Evolutionary conservation across 92 coral and sea anemone genomes (phyloP).

Genomic region (Palythoa grandis): DNA sequence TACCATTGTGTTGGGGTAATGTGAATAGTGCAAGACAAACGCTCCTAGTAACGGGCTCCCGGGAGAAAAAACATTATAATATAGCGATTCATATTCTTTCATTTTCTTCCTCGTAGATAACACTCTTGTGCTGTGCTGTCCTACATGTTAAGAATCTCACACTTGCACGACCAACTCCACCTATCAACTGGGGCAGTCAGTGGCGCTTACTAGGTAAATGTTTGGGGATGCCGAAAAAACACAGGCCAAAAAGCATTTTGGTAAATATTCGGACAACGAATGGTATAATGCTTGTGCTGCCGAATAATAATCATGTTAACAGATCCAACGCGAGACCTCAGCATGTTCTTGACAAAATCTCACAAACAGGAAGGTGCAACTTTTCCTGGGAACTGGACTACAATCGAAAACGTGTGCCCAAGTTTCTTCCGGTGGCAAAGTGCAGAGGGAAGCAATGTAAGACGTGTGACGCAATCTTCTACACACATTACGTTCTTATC

Average conservation of each 20-base stretch:
- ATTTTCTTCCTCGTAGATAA: neutral
- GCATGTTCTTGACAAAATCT: neutral
- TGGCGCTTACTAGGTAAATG: neutral
- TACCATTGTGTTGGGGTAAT: neutral
- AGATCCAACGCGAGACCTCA: neutral
- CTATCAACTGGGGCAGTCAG: neutral
- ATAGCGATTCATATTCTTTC: neutral
- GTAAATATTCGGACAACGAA: neutral
- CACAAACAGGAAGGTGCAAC: slow-evolving; percentile 16
- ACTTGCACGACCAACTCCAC: slow-evolving; percentile 4
- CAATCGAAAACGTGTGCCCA: neutral
- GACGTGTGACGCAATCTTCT: slow-evolving; percentile 4
- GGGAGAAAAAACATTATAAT: neutral
- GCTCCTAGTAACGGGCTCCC: too few species aligned
- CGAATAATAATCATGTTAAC: neutral
- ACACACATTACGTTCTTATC: slow-evolving; percentile 21
- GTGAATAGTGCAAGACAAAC: too few species aligned
- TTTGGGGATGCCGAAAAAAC: neutral
- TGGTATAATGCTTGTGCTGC: neutral
- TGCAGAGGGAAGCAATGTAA: slow-evolving; percentile 17
- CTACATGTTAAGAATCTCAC: neutral
- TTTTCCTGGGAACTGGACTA: neutral
- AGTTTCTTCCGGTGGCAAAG: slow-evolving; percentile 6
- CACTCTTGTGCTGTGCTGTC: neutral
- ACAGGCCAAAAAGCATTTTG: slow-evolving; percentile 2